Conservation (phyloP, 2,888 invertebrate genomes). For the Acanthosoma haemorrhoidale region DNA sequence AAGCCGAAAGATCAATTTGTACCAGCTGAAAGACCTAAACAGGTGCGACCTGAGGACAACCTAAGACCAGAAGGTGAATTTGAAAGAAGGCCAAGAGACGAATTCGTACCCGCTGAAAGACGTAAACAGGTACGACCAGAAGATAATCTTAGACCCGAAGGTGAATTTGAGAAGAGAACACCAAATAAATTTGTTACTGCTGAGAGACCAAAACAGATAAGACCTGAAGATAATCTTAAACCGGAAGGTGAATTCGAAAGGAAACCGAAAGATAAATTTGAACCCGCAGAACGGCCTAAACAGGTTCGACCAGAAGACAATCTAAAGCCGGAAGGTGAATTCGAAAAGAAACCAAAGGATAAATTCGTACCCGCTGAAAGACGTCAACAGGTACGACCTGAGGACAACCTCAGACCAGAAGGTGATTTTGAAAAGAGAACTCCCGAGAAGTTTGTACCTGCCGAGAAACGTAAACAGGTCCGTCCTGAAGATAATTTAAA, state of each 20-base stretch:
- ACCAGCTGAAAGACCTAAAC: constrained; percentile 44
- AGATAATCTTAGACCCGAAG: constrained; percentile 53
- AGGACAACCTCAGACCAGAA: constrained; percentile 52
- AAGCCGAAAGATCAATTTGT: constrained; percentile 48
- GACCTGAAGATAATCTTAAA: constrained; percentile 48
- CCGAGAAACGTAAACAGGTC: constrained; percentile 41
- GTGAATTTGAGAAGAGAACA: constrained; percentile 48
- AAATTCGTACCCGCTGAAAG: constrained; percentile 48
- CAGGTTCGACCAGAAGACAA: constrained; percentile 46
- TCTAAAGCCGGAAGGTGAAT: constrained; percentile 45
- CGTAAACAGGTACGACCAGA: constrained; percentile 48
- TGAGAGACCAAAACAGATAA: constrained; percentile 43
- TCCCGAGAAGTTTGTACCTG: constrained; percentile 30
- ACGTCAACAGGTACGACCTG: constrained; percentile 48
- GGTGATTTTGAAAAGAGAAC: constrained; percentile 51
- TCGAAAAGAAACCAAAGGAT: constrained; percentile 48
- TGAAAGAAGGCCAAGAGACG: constrained; percentile 48
- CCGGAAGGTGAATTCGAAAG: constrained; percentile 48
- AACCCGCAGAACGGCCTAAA: constrained; percentile 48
- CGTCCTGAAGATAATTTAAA: constrained; percentile 46
- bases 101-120: constrained; percentile 48
- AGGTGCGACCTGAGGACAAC: constrained; percentile 47
- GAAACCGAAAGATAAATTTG: constrained; percentile 48
- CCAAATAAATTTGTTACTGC: constrained; percentile 46
- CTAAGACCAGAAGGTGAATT: constrained; percentile 56